Base-by-base conservation (phyloP, 2,113 vertebrate genomes). In the Archocentrus centrarchus region DNA sequence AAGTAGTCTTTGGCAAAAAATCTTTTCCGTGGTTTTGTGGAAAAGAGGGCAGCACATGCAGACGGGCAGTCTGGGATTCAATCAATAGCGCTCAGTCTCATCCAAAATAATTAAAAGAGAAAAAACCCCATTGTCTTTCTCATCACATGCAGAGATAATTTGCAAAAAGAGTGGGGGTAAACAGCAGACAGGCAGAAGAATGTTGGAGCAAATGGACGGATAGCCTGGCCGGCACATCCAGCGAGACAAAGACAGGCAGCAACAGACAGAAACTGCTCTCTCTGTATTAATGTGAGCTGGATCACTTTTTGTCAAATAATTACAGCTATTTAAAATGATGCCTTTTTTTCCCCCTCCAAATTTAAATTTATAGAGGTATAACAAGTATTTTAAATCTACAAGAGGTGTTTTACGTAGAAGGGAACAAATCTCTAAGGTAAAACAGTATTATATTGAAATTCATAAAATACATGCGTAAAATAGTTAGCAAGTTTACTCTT, bases 91-190 rank as follows among this genome's bases (percentile, higher is more conserved):
- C 44, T 66, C 80, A 59, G 59, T 83, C 77, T 89, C 80, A 87
- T 88, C 79, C 81, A 76, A 66, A 88, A 82, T 86, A 84, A 93
- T 89, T 75, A 63, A 88, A 76, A 80, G 57, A 86, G 37, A 24
- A 9, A 39, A 10, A 84, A 78, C 63, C n/a, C 80, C 68, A 66
- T 92, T 91, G 88, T 92, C 66, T 87, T 24, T 73, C 44, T 86
- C 79, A 81, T 86, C 60, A 76, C 89, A 79, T 62, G 66, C 53
- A 58, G 73, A 83, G 83, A 88, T 89, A 86, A 92, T 89, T 57
- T 59, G 68, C 41, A 62, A 82, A 79, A 81, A 58, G 20, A 83
- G 39, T 58, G 35, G 7, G 53, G 62, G 22, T 76, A 57, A 75
- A 53, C 73, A 50, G 79, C 50, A 24, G 77, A 68, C 18, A 77